phyloP scores from a whole-genome alignment of 2,113 vertebrate genomes.

The Amblyopsis rosae region DNA sequence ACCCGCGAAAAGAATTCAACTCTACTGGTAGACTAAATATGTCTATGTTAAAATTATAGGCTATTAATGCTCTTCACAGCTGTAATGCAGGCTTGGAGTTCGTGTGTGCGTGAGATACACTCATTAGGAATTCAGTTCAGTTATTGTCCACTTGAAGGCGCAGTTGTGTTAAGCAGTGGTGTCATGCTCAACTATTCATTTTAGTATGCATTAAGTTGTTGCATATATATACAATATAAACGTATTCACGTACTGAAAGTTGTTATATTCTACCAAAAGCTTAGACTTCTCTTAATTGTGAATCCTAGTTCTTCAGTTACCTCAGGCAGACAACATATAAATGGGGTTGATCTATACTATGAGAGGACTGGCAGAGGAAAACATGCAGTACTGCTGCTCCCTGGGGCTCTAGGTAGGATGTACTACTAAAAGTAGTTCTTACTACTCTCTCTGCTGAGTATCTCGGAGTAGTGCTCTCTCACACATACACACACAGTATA shows the following conservation, averaged over 20 bases:
- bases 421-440: slow-evolving; percentile 6
- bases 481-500: neutral
- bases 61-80: no score
- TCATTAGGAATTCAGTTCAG: neutral
- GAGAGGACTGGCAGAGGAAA: slow-evolving; percentile 81
- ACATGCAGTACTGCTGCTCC: slow-evolving; percentile 85
- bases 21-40: slow-evolving; percentile 42
- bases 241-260: no score
- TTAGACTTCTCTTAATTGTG: neutral
- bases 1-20: neutral
- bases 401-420: slow-evolving; percentile 85
- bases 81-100: neutral
- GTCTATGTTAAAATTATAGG: neutral
- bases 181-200: neutral
- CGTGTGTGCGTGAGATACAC: neutral
- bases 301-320: slow-evolving; percentile 73
- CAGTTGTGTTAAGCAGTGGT: neutral
- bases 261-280: no score
- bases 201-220: neutral
- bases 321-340: slow-evolving; percentile 79
- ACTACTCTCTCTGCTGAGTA: neutral
- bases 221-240: no score
- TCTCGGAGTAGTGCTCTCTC: neutral
- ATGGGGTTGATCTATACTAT: slow-evolving; percentile 85
- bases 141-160: slow-evolving; percentile 45